Percentiles rank a stretch among this genome's conserved stretches.
Evolutionary conservation across 2,113 vertebrate species (phyloP).

Genomic region (Ailuropoda melanoleuca): DNA sequence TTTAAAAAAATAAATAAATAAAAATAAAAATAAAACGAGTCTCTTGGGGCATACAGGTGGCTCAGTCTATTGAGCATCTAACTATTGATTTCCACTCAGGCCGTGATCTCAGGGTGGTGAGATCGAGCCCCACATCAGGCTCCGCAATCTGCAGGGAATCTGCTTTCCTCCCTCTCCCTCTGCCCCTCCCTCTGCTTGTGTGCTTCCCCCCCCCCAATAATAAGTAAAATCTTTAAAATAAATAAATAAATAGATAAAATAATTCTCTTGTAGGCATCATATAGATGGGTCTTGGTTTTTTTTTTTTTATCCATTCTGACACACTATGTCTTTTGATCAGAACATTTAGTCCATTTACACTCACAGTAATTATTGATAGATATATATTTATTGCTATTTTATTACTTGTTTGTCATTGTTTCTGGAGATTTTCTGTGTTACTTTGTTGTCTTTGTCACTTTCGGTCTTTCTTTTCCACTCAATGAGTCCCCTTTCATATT

Average conservation of each 20-base stretch:
- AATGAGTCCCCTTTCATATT: neutral
- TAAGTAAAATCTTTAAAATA: neutral
- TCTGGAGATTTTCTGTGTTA: neutral
- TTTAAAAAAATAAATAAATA: no score
- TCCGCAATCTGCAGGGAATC: no score
- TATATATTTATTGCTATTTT: neutral
- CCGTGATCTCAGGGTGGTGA: no score
- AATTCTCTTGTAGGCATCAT: neutral
- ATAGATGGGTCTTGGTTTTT: neutral
- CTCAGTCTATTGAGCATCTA: no score
- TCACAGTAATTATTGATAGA: neutral
- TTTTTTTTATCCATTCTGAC: neutral
- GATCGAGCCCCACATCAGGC: no score
- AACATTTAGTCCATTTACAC: neutral
- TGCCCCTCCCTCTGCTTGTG: no score
- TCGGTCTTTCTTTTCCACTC: neutral
- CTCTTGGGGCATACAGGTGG: no score
- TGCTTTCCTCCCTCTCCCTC: no score
- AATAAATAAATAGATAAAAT: neutral
- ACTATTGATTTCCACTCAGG: no score
- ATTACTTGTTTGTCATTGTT: neutral
- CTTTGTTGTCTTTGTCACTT: neutral
- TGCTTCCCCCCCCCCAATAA: neutral
- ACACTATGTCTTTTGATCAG: neutral
- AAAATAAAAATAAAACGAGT: no score